Base-by-base conservation (phyloP, 1,140 invertebrate species). In the Teleopsis dalmanni region DNA sequence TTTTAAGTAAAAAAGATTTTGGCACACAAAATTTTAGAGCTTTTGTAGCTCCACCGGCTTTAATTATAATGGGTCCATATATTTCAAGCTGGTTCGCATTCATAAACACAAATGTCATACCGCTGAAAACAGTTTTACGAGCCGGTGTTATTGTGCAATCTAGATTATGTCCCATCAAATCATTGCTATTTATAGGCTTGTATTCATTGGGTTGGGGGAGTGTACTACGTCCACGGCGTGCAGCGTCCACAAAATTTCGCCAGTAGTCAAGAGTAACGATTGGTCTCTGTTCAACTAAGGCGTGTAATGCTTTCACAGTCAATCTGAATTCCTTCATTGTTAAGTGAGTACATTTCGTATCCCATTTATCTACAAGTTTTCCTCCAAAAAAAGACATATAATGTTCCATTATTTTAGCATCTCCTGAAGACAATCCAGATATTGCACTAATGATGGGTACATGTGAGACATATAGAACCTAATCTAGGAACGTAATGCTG, bases 261-360 rank as follows among this genome's bases (percentile, higher is more conserved):
- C 84, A 82, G 64, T 77, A 87, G 4, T 74, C 65, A 13, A 75
- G 65, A 9, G 73, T 78, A 0, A 87, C 82, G 55, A 87, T 81
- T 7, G 75, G 73, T 33, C 76, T 78, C 33, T 75, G 73, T 47
- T 78, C 73, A 2, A 82, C 73, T 53, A 87, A 62, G 4, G 83
- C 83, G 60, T 80, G 76, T 9, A 85, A 64, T 22, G 84, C 77
- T 73, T 85, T 85, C 2, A 83, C 74, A 10, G 83, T 85, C 14
- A 87, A 72, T 14, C 76, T 79, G 21, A 83, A 75, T 18, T 74
- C 73, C 34, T 77, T 75, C 77, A 85, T 84, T 11, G 84, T 81
- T 19, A 87, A 68, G 62, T 80, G 76, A 19, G 73, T 70, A 57
- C 81, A 83, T 27, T 69, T 54, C n/a, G 68, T 51, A 53, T 72